Evolutionary conservation across 2,888 invertebrate genomes (phyloP).

Genomic region (Liposcelis brunnea): DNA sequence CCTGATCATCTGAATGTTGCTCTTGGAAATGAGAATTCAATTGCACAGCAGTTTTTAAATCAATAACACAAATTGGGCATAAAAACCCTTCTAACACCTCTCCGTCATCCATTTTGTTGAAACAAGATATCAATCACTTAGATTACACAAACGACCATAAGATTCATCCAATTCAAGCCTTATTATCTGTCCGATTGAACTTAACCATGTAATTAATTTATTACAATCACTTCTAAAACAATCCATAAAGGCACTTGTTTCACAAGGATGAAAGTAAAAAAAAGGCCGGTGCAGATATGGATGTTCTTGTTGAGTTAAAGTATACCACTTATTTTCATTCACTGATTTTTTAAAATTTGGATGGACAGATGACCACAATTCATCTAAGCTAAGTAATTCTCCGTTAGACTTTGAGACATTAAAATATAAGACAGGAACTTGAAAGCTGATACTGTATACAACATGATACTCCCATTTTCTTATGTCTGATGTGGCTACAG

Average conservation of each 20-base stretch:
- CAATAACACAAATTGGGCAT: constrained; percentile 86
- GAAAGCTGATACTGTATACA: constrained; percentile 19
- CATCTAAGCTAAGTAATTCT: constrained; percentile 14
- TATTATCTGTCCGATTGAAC: constrained; percentile 8
- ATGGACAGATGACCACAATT: constrained; percentile 18
- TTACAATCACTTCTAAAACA: constrained; percentile 12
- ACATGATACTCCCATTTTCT: constrained; percentile 25
- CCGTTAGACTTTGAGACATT: constrained; percentile 33
- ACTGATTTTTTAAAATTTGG: constrained; percentile 37
- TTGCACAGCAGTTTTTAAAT: constrained; percentile 67
- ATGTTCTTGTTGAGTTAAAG: constrained; percentile 19
- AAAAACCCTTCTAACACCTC: constrained; percentile 79
- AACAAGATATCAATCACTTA: too few relatives aligned
- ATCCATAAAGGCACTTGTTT: constrained; percentile 15
- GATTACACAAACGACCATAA: too few relatives aligned
- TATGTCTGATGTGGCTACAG: constrained; percentile 21
- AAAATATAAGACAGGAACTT: constrained; percentile 30
- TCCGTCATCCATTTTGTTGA: constrained; percentile 18
- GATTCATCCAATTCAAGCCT: not conserved
- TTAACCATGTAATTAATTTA: constrained; percentile 18
- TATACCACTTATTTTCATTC: constrained; percentile 40
- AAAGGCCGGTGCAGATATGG: constrained; percentile 18
- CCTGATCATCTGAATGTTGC: constrained; percentile 72
- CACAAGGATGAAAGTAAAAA: constrained; percentile 20
- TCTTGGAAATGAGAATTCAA: constrained; percentile 80